Conservation (phyloP, 2,888 invertebrate species). For the Conistra vaccinii region DNA sequence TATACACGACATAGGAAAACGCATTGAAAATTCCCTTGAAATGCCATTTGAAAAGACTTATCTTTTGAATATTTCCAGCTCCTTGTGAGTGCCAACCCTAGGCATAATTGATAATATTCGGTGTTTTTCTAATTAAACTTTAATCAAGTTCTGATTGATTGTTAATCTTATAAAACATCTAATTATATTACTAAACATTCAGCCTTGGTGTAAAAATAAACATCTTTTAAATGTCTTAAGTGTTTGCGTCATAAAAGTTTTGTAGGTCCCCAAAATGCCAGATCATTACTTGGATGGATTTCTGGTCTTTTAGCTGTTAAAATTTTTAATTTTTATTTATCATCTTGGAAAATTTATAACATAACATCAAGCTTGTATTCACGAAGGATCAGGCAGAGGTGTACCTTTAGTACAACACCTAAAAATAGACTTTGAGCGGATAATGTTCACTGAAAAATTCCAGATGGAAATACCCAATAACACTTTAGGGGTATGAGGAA, state of each 20-base stretch:
- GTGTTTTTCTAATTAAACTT: slow-evolving; percentile 54
- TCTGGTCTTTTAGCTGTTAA: not conserved
- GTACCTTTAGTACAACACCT: not conserved
- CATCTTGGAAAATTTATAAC: not conserved
- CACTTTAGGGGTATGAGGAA: too few species aligned
- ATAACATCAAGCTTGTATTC: too few species aligned
- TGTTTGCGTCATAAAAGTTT: not conserved
- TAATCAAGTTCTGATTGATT: slow-evolving; percentile 44
- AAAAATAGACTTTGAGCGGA: not conserved
- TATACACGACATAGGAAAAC: too few species aligned
- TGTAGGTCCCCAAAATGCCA: not conserved
- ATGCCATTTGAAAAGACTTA: not conserved
- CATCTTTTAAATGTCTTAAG: not conserved
- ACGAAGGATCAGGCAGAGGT: too few species aligned
- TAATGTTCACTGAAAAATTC: too few species aligned
- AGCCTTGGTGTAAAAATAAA: slow-evolving; percentile 22
- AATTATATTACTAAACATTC: slow-evolving; percentile 36
- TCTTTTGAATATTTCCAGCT: not conserved
- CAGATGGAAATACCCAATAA: too few species aligned
- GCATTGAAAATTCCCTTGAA: too few species aligned
- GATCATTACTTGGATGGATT: not conserved
- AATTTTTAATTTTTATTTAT: not conserved
- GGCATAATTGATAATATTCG: slow-evolving; percentile 18
- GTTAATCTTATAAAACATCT: slow-evolving; percentile 45
- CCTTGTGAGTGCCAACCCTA: slow-evolving; percentile 34